phyloP scores from a whole-genome alignment of 1,140 invertebrate species.

The Ganaspis sp. region DNA sequence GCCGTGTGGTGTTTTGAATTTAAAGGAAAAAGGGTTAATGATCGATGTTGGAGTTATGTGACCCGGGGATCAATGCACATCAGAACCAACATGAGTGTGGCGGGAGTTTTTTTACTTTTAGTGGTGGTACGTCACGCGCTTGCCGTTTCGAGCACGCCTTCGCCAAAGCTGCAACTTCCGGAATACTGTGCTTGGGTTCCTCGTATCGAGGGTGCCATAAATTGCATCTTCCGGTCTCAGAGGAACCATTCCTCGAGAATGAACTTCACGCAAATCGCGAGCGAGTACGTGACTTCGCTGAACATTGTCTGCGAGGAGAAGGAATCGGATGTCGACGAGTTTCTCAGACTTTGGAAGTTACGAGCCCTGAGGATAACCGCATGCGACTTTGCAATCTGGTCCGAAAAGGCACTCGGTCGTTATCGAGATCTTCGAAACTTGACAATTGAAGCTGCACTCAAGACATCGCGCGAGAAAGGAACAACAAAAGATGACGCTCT shows the following conservation, averaged over 20 bases:
- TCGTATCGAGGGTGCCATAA: slow-evolving; percentile 84
- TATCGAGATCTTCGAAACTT: slow-evolving; percentile 87
- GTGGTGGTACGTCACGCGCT: slow-evolving; percentile 64
- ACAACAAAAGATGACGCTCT: slow-evolving; percentile 86
- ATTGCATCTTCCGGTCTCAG: slow-evolving; percentile 86
- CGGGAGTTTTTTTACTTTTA: slow-evolving; percentile 54
- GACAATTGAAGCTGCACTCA: slow-evolving; percentile 80
- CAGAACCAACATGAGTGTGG: slow-evolving; percentile 44
- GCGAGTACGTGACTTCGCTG: slow-evolving; percentile 88
- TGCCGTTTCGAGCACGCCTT: slow-evolving; percentile 75
- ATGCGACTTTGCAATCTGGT: slow-evolving; percentile 86
- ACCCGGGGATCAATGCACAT: slow-evolving; percentile 46
- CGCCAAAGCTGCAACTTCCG: slow-evolving; percentile 86
- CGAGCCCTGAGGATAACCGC: slow-evolving; percentile 87
- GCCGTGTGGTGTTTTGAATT: slow-evolving; percentile 46
- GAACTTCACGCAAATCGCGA: slow-evolving; percentile 90
- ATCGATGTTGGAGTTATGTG: slow-evolving; percentile 55
- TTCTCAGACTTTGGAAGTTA: slow-evolving; percentile 86
- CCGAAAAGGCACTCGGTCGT: slow-evolving; percentile 84
- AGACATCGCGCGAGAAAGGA: slow-evolving; percentile 84
- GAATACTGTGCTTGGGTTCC: slow-evolving; percentile 88
- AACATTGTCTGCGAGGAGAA: slow-evolving; percentile 85
- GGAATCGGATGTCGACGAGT: slow-evolving; percentile 85
- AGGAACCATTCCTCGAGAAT: slow-evolving; percentile 90
- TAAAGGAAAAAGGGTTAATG: slow-evolving; percentile 42